phyloP scores from a whole-genome alignment of 1,140 invertebrate genomes.

The Streblospio benedicti region DNA sequence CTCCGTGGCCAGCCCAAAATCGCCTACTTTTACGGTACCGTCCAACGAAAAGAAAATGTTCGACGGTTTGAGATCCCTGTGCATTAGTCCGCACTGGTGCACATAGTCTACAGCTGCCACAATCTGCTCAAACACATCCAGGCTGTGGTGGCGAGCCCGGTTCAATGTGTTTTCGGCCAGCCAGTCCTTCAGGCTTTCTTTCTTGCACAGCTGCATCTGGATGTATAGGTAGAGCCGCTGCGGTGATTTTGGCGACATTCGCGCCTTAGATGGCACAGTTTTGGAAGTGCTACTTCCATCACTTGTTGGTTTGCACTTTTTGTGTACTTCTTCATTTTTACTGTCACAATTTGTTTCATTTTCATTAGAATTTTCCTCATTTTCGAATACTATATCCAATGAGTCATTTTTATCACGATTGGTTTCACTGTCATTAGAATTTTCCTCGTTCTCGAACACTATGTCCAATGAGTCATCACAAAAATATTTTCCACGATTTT shows the following conservation, averaged over 20 bases:
- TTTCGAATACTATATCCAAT: conserved; percentile 13
- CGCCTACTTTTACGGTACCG: conserved; percentile 81
- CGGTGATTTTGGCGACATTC: too few species aligned
- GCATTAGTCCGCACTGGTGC: conserved; percentile 80
- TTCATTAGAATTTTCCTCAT: conserved; percentile 18
- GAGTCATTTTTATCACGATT: too few species aligned
- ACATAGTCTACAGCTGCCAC: conserved; percentile 90
- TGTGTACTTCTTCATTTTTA: too few species aligned
- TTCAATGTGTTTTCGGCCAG: conserved; percentile 50
- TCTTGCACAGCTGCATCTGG: conserved; percentile 91
- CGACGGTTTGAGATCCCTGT: conserved; percentile 90
- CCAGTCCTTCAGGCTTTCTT: conserved; percentile 86
- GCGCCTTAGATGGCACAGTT: too few species aligned
- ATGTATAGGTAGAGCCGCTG: conserved; percentile 81
- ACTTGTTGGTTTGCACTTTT: too few species aligned
- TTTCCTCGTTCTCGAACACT: conserved; percentile 12
- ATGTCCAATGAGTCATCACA: conserved; percentile 6
- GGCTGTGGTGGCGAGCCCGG: conserved; percentile 41
- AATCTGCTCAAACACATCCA: conserved; percentile 84
- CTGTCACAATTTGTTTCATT: too few species aligned
- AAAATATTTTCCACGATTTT: neutral
- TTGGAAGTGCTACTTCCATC: too few species aligned
- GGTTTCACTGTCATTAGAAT: too few species aligned
- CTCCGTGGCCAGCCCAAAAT: conserved; percentile 89
- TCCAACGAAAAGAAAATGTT: conserved; percentile 92